Evolutionary conservation across 2,113 vertebrate genomes (phyloP).

Genomic region (Phalacrocorax aristotelis): DNA sequence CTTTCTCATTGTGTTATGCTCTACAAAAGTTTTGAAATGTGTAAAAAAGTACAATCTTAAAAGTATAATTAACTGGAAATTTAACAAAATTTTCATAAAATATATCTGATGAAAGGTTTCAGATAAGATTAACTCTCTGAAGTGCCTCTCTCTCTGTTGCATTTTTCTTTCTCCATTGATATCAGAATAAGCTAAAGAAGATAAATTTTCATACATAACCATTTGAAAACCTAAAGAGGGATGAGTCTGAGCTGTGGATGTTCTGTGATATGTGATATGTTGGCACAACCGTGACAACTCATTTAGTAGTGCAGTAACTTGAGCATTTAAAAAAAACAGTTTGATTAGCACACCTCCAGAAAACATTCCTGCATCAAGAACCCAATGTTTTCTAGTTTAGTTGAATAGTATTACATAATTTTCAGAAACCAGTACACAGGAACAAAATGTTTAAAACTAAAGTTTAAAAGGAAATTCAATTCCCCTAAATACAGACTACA

Average conservation of each 20-base stretch:
- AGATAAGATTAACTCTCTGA: not conserved
- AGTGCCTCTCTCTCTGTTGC: not conserved
- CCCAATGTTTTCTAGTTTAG: not conserved
- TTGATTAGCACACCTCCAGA: not conserved
- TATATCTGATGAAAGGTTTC: not conserved
- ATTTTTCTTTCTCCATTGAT: not conserved
- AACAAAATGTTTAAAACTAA: not conserved
- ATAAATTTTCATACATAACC: not conserved
- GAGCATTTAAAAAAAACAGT: not conserved
- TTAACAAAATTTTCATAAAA: conserved; percentile 15
- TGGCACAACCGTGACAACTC: not conserved
- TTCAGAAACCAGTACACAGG: not conserved
- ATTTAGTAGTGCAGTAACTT: not conserved
- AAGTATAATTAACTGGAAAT: conserved; percentile 26
- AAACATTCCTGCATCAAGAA: not conserved
- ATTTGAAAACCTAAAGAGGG: not conserved
- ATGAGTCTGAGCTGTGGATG: not conserved
- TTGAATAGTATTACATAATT: not conserved
- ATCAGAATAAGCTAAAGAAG: not conserved
- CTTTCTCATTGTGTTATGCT: not conserved
- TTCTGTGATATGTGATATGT: not conserved
- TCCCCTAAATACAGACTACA: not conserved
- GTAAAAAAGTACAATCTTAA: not conserved
- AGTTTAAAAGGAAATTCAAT: not conserved
- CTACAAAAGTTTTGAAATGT: not conserved